Evolutionary conservation across 2,888 invertebrate genomes (phyloP).

Genomic region (Willowsia nigromaculata): DNA sequence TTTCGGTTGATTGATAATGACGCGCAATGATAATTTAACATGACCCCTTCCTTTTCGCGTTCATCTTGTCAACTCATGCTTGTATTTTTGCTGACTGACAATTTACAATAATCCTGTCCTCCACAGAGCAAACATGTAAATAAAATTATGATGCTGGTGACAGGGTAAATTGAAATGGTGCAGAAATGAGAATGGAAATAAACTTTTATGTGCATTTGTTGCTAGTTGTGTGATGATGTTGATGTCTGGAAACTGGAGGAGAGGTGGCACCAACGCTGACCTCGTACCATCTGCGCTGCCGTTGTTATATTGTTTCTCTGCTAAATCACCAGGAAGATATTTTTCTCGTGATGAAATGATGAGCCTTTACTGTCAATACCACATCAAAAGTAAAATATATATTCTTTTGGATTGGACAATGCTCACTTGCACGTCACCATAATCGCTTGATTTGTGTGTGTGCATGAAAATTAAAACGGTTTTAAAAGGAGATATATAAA

Average conservation of each 20-base stretch:
- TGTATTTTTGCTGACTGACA: slow-evolving; percentile 34
- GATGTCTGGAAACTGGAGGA: slow-evolving; percentile 42
- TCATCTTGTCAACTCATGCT: slow-evolving; percentile 6
- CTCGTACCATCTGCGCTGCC: slow-evolving; percentile 45
- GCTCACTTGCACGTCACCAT: background rate
- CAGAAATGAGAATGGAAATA: slow-evolving; percentile 27
- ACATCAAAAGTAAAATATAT: background rate
- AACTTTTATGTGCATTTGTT: slow-evolving; percentile 25
- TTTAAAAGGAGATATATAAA: slow-evolving; percentile 42
- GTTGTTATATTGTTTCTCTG: background rate
- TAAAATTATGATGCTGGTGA: slow-evolving; percentile 9
- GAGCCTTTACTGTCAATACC: slow-evolving; percentile 7
- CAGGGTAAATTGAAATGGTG: slow-evolving; percentile 45
- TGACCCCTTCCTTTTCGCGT: slow-evolving; percentile 33
- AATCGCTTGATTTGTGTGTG: background rate
- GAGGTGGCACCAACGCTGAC: slow-evolving; percentile 43
- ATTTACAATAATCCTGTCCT: slow-evolving; percentile 51
- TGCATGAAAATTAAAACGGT: slow-evolving; percentile 28
- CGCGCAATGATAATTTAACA: slow-evolving; percentile 34
- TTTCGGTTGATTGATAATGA: slow-evolving; percentile 42
- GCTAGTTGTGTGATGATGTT: background rate
- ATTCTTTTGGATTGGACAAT: background rate
- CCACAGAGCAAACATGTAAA: slow-evolving; percentile 48
- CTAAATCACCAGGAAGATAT: slow-evolving; percentile 31
- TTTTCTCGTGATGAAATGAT: background rate